Percentiles rank a stretch among this genome's conserved stretches.
These are phyloP conservation scores for Calycopis cecrops DNA, from an alignment of 1,140 invertebrate species.

Conservation along the genomic window DNA sequence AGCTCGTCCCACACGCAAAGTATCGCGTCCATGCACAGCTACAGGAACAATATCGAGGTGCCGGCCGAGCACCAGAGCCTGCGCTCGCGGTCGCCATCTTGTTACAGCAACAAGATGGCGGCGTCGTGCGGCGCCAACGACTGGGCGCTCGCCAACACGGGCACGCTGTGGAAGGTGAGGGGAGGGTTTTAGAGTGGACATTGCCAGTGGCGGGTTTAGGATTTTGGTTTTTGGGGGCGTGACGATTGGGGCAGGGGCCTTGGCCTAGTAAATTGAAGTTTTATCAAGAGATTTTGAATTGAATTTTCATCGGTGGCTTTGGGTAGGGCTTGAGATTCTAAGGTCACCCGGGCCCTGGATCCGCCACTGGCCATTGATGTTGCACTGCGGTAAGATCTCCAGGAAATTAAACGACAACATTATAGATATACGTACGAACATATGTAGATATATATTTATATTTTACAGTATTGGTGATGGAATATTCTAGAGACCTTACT, in stretches of 20 bases:
- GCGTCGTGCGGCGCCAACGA: slow-evolving; percentile 66
- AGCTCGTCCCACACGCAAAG: slow-evolving; percentile 64
- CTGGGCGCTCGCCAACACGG: slow-evolving; percentile 64
- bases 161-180: slow-evolving; percentile 73
- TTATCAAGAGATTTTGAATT: too few species aligned
- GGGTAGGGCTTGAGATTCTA: too few species aligned
- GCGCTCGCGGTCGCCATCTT: slow-evolving; percentile 71
- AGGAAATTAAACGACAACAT: background rate
- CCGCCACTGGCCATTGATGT: slow-evolving; percentile 1
- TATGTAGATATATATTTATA: background rate
- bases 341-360: too few species aligned
- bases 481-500: slow-evolving; percentile 52
- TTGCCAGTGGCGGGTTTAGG: too few species aligned
- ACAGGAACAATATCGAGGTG: slow-evolving; percentile 68
- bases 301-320: too few species aligned
- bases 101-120: slow-evolving; percentile 71
- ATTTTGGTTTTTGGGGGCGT: too few species aligned
- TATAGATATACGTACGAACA: background rate
- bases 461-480: slow-evolving; percentile 22
- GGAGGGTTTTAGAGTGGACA: slow-evolving; percentile 41
- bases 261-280: too few species aligned
- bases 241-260: too few species aligned
- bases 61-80: slow-evolving; percentile 68
- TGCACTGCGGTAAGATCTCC: slow-evolving; percentile 59
- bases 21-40: slow-evolving; percentile 71